Conservation (phyloP, 2,113 vertebrate genomes). For the Megalops atlanticus region DNA sequence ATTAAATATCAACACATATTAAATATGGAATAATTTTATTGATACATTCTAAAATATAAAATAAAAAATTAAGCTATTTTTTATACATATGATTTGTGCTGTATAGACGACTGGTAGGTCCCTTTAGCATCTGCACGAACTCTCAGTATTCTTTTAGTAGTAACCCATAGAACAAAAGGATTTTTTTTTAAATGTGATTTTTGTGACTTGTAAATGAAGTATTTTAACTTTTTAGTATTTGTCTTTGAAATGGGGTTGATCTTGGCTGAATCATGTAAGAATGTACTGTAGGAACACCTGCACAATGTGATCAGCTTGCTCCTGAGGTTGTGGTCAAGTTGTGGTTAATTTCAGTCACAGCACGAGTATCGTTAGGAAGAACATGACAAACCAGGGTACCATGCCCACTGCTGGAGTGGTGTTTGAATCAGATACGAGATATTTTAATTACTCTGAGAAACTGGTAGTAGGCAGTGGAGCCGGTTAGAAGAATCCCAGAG, state of each 20-base stretch:
- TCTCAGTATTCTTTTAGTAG: background rate
- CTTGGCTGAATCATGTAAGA: too few species aligned
- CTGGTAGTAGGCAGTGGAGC: conserved; percentile 1
- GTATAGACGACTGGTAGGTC: background rate
- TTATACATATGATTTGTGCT: background rate
- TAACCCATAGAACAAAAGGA: background rate
- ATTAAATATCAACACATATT: too few species aligned
- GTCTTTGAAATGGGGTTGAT: too few species aligned
- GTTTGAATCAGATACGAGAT: conserved; percentile 33
- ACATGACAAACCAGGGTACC: conserved; percentile 25
- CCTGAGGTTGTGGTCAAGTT: background rate
- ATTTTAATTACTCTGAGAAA: conserved; percentile 40
- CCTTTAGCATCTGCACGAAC: background rate
- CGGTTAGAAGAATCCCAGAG: conserved; percentile 11
- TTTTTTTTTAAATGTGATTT: background rate
- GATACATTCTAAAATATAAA: background rate
- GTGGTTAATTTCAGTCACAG: background rate
- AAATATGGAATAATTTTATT: background rate
- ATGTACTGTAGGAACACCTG: too few species aligned
- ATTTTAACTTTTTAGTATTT: background rate
- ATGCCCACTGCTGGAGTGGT: conserved; percentile 23
- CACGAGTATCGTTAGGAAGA: background rate
- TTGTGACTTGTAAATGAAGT: background rate
- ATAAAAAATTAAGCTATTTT: background rate
- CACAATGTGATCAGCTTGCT: background rate